Percentiles rank a stretch among this genome's conserved stretches.
phyloP scores from a whole-genome alignment of 2,888 invertebrate genomes.

The Charanyca ferruginea region DNA sequence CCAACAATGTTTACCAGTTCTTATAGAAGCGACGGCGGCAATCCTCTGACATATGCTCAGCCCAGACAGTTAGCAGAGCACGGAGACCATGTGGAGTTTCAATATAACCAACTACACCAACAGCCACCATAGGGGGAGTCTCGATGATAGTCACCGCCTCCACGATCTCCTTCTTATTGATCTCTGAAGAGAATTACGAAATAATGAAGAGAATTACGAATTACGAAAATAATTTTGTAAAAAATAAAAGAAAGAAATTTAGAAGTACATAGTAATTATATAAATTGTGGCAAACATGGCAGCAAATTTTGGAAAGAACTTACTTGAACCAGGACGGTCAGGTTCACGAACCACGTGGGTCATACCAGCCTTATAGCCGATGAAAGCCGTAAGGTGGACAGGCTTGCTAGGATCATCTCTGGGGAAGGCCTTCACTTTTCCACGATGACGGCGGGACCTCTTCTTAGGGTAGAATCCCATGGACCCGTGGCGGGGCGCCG shows the following conservation, averaged over 20 bases:
- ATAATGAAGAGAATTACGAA: too few species aligned
- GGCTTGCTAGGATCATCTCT: constrained; percentile 99
- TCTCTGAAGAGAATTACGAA: constrained; percentile 92
- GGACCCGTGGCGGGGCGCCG: constrained; percentile 99
- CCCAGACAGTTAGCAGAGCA: constrained; percentile 98
- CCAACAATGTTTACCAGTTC: constrained; percentile 97
- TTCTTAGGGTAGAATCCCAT: constrained; percentile 99
- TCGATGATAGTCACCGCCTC: constrained; percentile 99
- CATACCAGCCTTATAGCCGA: constrained; percentile 99
- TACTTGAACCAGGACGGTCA: constrained; percentile 99
- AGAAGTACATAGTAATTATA: neutral
- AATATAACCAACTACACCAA: constrained; percentile 99
- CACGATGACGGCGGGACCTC: constrained; percentile 98
- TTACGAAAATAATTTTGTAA: too few species aligned
- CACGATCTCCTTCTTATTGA: constrained; percentile 99
- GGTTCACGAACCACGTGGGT: constrained; percentile 99
- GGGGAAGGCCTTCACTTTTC: constrained; percentile 99
- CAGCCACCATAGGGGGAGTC: constrained; percentile 99
- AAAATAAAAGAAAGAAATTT: too few species aligned
- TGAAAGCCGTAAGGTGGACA: constrained; percentile 99
- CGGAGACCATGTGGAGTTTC: constrained; percentile 99
- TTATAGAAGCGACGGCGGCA: constrained; percentile 99
- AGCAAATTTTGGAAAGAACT: constrained; percentile 84
- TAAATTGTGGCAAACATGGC: too few species aligned
- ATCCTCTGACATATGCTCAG: constrained; percentile 99